Evolutionary conservation across 1,140 invertebrate species (phyloP).

Genomic region (Drosophila virilis): DNA sequence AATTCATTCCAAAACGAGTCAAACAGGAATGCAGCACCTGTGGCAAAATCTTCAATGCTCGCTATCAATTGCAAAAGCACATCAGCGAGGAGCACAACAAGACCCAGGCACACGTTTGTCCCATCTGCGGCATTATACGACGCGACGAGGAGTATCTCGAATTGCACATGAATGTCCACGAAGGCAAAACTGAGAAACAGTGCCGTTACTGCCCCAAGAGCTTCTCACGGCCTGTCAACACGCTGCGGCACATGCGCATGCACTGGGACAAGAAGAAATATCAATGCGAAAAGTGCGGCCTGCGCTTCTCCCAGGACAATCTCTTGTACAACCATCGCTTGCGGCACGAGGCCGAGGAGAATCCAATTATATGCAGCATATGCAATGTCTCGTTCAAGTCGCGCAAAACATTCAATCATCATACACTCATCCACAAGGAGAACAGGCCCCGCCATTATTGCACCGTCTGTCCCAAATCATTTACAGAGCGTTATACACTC

Average conservation of each 20-base stretch:
- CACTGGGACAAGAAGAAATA: conserved; percentile 83
- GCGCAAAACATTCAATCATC: conserved; percentile 78
- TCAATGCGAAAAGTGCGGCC: conserved; percentile 79
- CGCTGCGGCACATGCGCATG: conserved; percentile 79
- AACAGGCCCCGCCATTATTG: conserved; percentile 76
- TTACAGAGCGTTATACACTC: conserved; percentile 79
- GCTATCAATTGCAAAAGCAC: conserved; percentile 72
- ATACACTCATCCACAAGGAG: conserved; percentile 78
- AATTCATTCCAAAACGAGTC: conserved; percentile 41
- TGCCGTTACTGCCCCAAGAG: conserved; percentile 78
- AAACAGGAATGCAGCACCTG: conserved; percentile 66
- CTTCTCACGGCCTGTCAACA: conserved; percentile 75
- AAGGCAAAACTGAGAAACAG: conserved; percentile 79
- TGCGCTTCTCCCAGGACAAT: conserved; percentile 76
- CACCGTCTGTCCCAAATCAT: conserved; percentile 72
- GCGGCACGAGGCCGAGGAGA: conserved; percentile 79
- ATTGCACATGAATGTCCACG: conserved; percentile 80
- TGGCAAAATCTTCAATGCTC: conserved; percentile 60
- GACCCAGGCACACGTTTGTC: conserved; percentile 59
- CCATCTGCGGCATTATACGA: conserved; percentile 69
- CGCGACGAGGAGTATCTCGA: conserved; percentile 79
- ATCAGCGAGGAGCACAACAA: conserved; percentile 69
- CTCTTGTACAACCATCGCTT: conserved; percentile 76
- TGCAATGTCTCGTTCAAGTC: conserved; percentile 81
- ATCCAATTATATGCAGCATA: conserved; percentile 78